Conservation (phyloP, 2,797 vertebrate species). For the Phylloscopus collybita region DNA sequence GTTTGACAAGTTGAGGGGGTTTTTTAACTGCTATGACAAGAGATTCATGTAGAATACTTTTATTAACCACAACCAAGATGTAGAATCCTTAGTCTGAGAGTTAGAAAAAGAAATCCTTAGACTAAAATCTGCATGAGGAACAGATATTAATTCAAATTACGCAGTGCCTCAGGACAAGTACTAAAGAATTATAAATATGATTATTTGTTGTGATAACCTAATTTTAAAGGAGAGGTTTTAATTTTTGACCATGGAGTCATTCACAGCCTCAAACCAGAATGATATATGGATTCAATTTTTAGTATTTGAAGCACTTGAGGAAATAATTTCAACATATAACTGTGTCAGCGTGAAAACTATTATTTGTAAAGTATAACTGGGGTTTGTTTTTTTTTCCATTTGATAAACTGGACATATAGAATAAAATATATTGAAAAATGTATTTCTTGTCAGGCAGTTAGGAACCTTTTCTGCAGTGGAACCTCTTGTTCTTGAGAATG, state of each 20-base stretch:
- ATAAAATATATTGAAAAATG: neutral
- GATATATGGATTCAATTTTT: neutral
- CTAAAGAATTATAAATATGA: neutral
- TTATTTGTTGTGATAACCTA: neutral
- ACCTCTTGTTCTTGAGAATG: neutral
- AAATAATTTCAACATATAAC: neutral
- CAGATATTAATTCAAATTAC: neutral
- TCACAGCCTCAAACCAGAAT: neutral
- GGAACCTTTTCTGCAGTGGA: neutral
- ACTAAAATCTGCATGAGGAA: neutral
- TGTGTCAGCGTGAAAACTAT: neutral
- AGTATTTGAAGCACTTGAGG: neutral
- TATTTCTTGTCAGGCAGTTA: neutral
- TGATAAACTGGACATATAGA: neutral
- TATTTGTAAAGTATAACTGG: neutral
- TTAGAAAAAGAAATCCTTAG: neutral
- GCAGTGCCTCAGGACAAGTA: neutral
- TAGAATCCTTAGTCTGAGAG: neutral
- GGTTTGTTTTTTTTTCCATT: neutral
- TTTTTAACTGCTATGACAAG: neutral
- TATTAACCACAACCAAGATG: neutral
- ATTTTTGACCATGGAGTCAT: neutral
- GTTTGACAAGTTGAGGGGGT: rapidly evolving
- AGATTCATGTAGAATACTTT: neutral
- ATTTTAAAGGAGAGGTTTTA: neutral